A percentile compares a stretch with the other conserved stretches of the same genome.
Conservation (phyloP, 1,140 invertebrate species). For the Ceratitis capitata region DNA sequence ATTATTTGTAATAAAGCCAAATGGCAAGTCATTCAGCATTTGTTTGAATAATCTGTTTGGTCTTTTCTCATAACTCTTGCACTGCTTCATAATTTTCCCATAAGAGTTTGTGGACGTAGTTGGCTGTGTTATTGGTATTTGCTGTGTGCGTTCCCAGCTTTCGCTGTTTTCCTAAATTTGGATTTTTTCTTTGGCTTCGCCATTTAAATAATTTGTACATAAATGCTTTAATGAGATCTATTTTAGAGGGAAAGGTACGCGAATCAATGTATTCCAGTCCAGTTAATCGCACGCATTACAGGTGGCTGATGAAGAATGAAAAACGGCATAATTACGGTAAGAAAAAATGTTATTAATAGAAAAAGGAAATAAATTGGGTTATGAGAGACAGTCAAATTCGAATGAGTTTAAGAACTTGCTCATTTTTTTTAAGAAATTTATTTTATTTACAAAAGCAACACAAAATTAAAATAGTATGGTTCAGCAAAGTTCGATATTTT, state of each 20-base stretch:
- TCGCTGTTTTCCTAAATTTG: background rate
- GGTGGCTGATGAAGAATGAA: too few species aligned
- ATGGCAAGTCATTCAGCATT: background rate
- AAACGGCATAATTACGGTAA: too few species aligned
- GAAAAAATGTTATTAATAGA: too few species aligned
- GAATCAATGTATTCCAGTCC: background rate
- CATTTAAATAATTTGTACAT: slow-evolving; percentile 3
- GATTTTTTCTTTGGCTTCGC: background rate
- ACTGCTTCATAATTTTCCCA: background rate
- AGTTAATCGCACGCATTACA: too few species aligned
- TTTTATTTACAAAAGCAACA: too few species aligned
- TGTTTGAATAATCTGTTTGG: background rate
- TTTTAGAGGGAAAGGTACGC: background rate
- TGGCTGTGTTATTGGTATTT: background rate
- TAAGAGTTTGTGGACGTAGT: background rate
- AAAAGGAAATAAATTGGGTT: too few species aligned
- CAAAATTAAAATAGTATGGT: too few species aligned
- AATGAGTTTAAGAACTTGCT: too few species aligned
- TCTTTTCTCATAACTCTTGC: background rate
- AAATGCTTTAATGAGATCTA: background rate
- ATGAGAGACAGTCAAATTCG: too few species aligned
- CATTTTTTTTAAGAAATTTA: too few species aligned
- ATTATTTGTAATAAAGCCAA: background rate
- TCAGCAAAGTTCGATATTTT: too few species aligned
- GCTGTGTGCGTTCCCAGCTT: background rate